Evolutionary conservation across 2,797 vertebrate genomes (phyloP).

Genomic region (Spinus pinus): DNA sequence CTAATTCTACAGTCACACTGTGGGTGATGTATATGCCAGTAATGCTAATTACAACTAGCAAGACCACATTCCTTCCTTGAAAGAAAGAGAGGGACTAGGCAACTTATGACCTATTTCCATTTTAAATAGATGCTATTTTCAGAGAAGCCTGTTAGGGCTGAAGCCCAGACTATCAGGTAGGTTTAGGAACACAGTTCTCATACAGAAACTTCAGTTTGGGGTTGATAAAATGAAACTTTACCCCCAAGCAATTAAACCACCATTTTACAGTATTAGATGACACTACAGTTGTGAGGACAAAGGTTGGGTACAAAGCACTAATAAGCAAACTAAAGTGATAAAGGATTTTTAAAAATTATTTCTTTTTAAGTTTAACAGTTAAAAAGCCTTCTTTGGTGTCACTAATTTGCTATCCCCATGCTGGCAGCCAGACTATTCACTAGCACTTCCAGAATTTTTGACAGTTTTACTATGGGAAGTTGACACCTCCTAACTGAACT

Average conservation of each 20-base stretch:
- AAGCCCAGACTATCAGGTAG: background rate
- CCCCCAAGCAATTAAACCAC: background rate
- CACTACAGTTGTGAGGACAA: background rate
- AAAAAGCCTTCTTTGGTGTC: background rate
- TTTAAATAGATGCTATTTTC: slow-evolving; percentile 30
- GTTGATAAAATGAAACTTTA: background rate
- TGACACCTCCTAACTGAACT: background rate
- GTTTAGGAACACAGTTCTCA: background rate
- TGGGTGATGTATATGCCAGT: slow-evolving; percentile 35
- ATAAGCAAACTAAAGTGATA: background rate
- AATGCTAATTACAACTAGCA: slow-evolving; percentile 23
- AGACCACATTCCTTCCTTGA: slow-evolving; percentile 32
- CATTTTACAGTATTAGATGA: background rate
- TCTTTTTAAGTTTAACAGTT: background rate
- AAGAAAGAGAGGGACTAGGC: background rate
- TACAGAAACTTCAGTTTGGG: background rate
- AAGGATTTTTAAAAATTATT: background rate
- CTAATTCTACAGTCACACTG: slow-evolving; percentile 12
- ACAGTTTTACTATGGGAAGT: background rate
- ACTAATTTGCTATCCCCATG: background rate
- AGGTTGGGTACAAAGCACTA: background rate
- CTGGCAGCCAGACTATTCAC: background rate
- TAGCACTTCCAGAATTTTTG: background rate
- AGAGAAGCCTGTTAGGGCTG: background rate
- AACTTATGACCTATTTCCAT: slow-evolving; percentile 46